Percentiles rank a stretch among this genome's conserved stretches.
These are phyloP conservation scores for Dendrolimus punctatus DNA, from an alignment of 1,140 invertebrate species.

Conservation along the genomic window DNA sequence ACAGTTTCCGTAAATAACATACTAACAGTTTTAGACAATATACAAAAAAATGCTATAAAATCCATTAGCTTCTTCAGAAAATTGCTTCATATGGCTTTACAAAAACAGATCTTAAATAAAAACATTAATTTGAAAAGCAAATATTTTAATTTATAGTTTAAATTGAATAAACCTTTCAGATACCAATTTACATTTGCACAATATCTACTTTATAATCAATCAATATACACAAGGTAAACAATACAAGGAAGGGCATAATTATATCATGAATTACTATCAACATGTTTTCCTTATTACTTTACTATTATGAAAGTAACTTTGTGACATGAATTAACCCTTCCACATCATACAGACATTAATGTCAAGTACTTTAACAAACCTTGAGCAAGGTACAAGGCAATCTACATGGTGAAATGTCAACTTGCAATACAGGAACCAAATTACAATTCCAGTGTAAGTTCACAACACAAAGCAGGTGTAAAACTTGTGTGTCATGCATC, in stretches of 20 bases:
- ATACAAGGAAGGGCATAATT: conserved; percentile 16
- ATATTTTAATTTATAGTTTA: too few species aligned
- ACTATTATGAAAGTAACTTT: conserved; percentile 36
- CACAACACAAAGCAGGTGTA: conserved; percentile 32
- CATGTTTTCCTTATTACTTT: conserved; percentile 33
- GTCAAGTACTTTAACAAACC: conserved; percentile 53
- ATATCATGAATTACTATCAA: conserved; percentile 13
- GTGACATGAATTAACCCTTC: conserved; percentile 27
- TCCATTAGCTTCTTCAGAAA: too few species aligned
- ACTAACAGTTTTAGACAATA: too few species aligned
- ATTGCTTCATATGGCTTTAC: too few species aligned
- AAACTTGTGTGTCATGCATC: conserved; percentile 36
- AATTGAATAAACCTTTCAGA: too few species aligned
- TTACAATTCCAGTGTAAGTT: conserved; percentile 33
- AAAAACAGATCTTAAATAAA: too few species aligned
- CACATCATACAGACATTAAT: conserved; percentile 42
- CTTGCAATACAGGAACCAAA: conserved; percentile 42
- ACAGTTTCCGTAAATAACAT: too few species aligned
- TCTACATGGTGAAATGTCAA: conserved; percentile 62
- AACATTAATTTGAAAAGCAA: too few species aligned
- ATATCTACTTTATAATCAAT: neutral
- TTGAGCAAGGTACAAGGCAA: conserved; percentile 58
- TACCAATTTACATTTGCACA: too few species aligned
- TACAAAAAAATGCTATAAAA: too few species aligned
- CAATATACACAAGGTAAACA: conserved; percentile 13